Conservation (phyloP, 37 sponge, comb jelly and placozoan genomes). For the Bolinopsis microptera region DNA sequence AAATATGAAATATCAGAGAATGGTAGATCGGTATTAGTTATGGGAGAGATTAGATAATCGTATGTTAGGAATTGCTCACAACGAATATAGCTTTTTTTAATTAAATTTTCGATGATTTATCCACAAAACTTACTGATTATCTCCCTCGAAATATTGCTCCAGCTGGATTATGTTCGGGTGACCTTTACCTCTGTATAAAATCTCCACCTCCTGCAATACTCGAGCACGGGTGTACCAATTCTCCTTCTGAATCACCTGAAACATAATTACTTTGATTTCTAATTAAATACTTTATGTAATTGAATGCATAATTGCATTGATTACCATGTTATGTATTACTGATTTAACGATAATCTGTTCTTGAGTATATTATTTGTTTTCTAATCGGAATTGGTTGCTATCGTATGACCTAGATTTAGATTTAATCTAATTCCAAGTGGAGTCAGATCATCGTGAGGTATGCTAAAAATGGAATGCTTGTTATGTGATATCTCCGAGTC, state of each 20-base stretch:
- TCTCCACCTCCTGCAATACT: conserved; percentile 56
- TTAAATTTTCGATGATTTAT: no score
- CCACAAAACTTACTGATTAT: conserved; percentile 30
- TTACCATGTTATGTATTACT: background rate
- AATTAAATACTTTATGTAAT: no score
- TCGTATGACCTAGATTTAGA: no score
- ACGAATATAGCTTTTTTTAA: no score
- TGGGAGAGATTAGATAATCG: no score
- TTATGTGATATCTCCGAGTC: background rate
- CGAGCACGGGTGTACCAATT: conserved; percentile 35
- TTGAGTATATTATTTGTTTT: no score
- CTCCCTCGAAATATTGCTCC: conserved; percentile 30
- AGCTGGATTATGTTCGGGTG: conserved; percentile 58
- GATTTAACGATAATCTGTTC: no score
- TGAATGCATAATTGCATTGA: background rate
- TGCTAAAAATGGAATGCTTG: background rate
- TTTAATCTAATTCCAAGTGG: background rate
- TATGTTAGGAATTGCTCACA: no score
- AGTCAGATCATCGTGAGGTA: background rate
- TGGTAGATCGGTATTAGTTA: no score
- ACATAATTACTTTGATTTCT: background rate
- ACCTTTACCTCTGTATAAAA: conserved; percentile 22
- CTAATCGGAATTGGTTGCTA: no score
- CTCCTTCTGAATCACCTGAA: conserved; percentile 29
- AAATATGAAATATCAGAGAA: background rate